Conservation (phyloP, 2,888 invertebrate genomes). For the Euproctis similis region DNA sequence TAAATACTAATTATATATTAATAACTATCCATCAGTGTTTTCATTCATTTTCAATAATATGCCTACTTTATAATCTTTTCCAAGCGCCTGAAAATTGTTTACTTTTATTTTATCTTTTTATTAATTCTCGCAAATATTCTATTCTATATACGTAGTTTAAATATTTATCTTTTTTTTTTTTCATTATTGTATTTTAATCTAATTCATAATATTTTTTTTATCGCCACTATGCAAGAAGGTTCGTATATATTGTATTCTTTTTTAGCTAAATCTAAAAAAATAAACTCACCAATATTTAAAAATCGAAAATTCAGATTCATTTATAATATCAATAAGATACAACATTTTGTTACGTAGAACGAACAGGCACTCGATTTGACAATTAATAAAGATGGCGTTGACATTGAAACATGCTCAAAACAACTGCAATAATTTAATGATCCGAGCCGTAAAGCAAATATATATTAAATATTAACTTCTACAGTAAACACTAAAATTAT, state of each 20-base stretch:
- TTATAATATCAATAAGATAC: slow-evolving; percentile 41
- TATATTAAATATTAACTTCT: slow-evolving; percentile 73
- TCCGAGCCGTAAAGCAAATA: slow-evolving; percentile 68
- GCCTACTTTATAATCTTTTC: slow-evolving; percentile 73
- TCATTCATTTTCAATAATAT: slow-evolving; percentile 71
- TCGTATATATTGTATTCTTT: slow-evolving; percentile 33
- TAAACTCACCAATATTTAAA: slow-evolving; percentile 46
- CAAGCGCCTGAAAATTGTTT: slow-evolving; percentile 65
- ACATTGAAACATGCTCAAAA: slow-evolving; percentile 52
- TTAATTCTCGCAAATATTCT: slow-evolving; percentile 54
- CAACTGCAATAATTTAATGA: slow-evolving; percentile 66
- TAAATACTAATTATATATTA: slow-evolving; percentile 74
- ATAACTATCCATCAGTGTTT: slow-evolving; percentile 72
- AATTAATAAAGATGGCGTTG: slow-evolving; percentile 60
- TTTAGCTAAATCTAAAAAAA: slow-evolving; percentile 36
- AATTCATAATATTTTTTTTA: slow-evolving; percentile 59
- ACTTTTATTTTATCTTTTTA: slow-evolving; percentile 31
- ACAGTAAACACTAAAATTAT: slow-evolving; percentile 71
- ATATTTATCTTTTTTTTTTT: slow-evolving; percentile 34
- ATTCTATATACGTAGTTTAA: slow-evolving; percentile 55
- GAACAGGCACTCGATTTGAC: slow-evolving; percentile 62
- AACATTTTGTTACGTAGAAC: slow-evolving; percentile 42
- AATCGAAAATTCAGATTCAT: slow-evolving; percentile 42
- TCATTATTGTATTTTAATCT: slow-evolving; percentile 44
- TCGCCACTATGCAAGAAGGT: slow-evolving; percentile 47